Evolutionary conservation across 2,888 invertebrate genomes (phyloP).

Genomic region (Acholoe squamosa): DNA sequence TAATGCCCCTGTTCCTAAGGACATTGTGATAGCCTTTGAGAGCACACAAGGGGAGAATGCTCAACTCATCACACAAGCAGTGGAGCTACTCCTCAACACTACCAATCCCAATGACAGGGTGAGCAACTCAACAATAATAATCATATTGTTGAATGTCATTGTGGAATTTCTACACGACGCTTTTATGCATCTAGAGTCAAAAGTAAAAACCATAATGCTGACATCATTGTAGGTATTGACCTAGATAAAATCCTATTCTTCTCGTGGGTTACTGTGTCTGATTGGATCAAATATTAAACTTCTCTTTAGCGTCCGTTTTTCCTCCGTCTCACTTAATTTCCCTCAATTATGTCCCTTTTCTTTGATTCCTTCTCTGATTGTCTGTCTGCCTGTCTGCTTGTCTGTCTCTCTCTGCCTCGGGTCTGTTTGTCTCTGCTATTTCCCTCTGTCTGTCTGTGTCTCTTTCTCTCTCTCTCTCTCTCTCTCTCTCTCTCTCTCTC

Average conservation of each 20-base stretch:
- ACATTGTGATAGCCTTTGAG: slow-evolving; percentile 57
- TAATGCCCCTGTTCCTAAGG: slow-evolving; percentile 27
- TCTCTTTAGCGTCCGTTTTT: too few relatives aligned
- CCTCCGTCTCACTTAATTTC: too few relatives aligned
- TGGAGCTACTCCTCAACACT: background rate
- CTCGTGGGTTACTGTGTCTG: too few relatives aligned
- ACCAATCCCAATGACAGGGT: slow-evolving; percentile 44
- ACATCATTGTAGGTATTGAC: too few relatives aligned
- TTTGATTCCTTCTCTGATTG: too few relatives aligned
- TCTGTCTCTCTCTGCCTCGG: background rate
- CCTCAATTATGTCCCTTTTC: background rate
- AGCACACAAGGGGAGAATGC: background rate
- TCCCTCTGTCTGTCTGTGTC: background rate
- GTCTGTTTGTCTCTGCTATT: background rate
- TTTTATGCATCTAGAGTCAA: too few relatives aligned
- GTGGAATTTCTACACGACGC: too few relatives aligned
- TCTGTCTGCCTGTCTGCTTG: background rate
- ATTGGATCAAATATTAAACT: too few relatives aligned
- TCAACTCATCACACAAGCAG: background rate
- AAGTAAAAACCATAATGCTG: too few relatives aligned
- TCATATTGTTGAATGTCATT: too few relatives aligned
- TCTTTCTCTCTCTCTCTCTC: background rate
- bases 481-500: background rate
- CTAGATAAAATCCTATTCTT: too few relatives aligned
- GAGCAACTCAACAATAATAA: background rate